Percentiles rank a stretch among this genome's conserved stretches.
Evolutionary conservation across 2,113 vertebrate species (phyloP).

Genomic region (Elephas maximus): DNA sequence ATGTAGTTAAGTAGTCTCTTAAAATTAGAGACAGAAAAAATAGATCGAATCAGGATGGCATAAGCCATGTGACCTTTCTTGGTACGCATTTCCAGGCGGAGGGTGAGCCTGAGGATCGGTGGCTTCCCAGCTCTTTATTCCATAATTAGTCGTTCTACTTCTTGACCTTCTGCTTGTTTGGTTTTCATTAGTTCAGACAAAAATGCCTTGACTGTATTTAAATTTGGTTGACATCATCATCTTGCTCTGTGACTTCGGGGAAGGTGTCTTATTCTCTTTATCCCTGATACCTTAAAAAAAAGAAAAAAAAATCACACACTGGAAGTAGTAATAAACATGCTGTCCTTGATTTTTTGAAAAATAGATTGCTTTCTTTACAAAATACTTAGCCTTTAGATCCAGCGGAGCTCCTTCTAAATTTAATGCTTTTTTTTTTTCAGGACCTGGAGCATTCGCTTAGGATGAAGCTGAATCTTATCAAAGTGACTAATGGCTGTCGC

Average conservation of each 20-base stretch:
- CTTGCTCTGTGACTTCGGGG: neutral
- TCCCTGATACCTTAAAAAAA: neutral
- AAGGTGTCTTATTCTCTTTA: neutral
- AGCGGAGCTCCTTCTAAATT: constrained; percentile 40
- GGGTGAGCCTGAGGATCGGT: neutral
- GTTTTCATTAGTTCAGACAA: constrained; percentile 22
- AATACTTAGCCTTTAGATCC: constrained; percentile 10
- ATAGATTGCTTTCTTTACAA: constrained; percentile 21
- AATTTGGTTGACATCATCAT: neutral
- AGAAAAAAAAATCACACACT: neutral
- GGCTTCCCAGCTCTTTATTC: neutral
- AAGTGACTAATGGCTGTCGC: constrained; percentile 90
- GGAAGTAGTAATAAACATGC: neutral
- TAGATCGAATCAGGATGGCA: neutral
- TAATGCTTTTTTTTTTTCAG: constrained; percentile 59
- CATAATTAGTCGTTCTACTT: neutral
- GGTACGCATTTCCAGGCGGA: neutral
- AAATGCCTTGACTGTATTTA: constrained; percentile 6
- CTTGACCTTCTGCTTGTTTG: neutral
- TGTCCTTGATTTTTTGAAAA: neutral
- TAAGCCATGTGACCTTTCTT: neutral
- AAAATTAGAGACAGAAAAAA: constrained; percentile 41
- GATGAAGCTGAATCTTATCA: constrained; percentile 92
- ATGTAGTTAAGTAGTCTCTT: constrained; percentile 21
- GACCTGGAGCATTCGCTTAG: constrained; percentile 29